phyloP scores from a whole-genome alignment of 2,113 vertebrate genomes.

The Phodopus roborovskii region DNA sequence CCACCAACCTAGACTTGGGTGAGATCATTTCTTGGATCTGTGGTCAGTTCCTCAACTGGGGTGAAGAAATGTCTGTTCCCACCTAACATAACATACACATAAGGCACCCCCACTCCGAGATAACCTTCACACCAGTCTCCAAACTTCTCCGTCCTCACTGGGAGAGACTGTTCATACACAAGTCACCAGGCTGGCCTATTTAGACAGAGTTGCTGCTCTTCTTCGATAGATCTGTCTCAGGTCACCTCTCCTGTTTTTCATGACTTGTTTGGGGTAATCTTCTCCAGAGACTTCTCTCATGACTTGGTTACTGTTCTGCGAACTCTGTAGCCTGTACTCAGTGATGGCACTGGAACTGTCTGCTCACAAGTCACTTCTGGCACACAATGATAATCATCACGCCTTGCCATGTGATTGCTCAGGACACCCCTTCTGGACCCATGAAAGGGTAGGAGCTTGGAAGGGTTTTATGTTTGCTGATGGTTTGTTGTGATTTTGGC shows the following conservation, averaged over 20 bases:
- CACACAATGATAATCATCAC: not conserved
- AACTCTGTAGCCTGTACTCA: not conserved
- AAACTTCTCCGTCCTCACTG: not conserved
- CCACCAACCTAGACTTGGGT: not conserved
- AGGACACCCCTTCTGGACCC: not conserved
- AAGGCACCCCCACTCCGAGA: not conserved
- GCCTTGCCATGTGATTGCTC: not conserved
- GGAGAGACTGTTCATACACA: not conserved
- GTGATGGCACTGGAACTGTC: not conserved
- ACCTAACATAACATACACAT: not conserved
- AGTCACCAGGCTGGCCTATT: not conserved
- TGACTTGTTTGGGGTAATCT: not conserved
- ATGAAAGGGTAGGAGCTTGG: not conserved
- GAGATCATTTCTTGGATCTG: not conserved
- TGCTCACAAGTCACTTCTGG: not conserved
- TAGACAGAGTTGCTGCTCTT: not conserved
- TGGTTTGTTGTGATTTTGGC: not conserved
- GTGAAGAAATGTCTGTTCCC: not conserved
- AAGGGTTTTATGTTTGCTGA: not conserved
- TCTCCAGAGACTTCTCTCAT: not conserved
- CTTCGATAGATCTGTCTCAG: not conserved
- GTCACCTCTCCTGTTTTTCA: not conserved
- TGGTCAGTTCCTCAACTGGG: not conserved
- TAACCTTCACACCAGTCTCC: not conserved
- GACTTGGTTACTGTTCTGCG: rapidly evolving